These are phyloP conservation scores for Cydia splendana DNA, from an alignment of 1,140 invertebrate species.

Conservation along the genomic window DNA sequence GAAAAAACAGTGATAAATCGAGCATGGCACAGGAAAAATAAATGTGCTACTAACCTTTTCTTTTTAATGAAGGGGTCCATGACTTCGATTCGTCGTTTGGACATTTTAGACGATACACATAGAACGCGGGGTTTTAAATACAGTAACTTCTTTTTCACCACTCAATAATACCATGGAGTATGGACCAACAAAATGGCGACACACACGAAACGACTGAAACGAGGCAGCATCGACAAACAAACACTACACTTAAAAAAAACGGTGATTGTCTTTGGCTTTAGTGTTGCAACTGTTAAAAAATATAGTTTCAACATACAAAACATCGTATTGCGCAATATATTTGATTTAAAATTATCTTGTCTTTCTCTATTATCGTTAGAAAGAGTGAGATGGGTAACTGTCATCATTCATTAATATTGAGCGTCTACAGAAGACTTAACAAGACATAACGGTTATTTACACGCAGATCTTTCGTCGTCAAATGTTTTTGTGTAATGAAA, in stretches of 20 bases:
- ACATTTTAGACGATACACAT: slow-evolving; percentile 81
- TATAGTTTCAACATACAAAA: too few relatives aligned
- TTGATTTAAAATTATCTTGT: too few relatives aligned
- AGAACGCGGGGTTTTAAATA: slow-evolving; percentile 48
- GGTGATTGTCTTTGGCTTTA: slow-evolving; percentile 22
- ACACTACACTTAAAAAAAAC: slow-evolving; percentile 22
- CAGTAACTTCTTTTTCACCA: slow-evolving; percentile 51
- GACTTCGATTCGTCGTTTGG: slow-evolving; percentile 91
- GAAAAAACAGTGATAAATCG: slow-evolving; percentile 39
- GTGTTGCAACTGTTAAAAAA: too few relatives aligned
- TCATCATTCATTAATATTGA: too few relatives aligned
- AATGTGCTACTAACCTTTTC: slow-evolving; percentile 82
- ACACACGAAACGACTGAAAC: slow-evolving; percentile 9
- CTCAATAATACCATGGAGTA: slow-evolving; percentile 42
- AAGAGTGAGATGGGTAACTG: too few relatives aligned
- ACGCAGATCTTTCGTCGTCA: too few relatives aligned
- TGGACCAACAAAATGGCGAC: slow-evolving; percentile 67
- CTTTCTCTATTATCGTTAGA: too few relatives aligned
- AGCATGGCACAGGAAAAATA: slow-evolving; percentile 46
- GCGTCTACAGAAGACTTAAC: too few relatives aligned
- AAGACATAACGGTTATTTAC: too few relatives aligned
- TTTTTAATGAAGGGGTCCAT: slow-evolving; percentile 89
- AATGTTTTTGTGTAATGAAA: too few relatives aligned
- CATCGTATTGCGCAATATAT: too few relatives aligned
- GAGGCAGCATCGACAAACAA: background rate